Conservation (phyloP, 2,113 vertebrate species). For the Apteryx owenii region DNA sequence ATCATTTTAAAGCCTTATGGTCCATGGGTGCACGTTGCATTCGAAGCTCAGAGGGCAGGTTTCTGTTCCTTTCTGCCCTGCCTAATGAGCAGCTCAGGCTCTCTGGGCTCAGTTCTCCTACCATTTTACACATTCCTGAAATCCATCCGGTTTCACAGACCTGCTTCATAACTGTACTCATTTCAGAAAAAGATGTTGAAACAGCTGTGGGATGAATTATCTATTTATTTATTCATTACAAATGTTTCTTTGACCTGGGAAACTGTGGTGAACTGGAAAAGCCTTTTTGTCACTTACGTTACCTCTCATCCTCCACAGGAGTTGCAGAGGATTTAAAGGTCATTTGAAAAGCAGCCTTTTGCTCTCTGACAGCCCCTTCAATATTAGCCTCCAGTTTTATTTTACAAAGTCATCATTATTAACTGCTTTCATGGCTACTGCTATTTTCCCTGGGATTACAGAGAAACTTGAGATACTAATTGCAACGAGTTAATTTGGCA, state of each 20-base stretch:
- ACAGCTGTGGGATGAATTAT: constrained; percentile 22
- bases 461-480: constrained; percentile 66
- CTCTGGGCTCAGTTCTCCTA: background rate
- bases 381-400: constrained; percentile 54
- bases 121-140: background rate
- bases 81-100: background rate
- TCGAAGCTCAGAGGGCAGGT: background rate
- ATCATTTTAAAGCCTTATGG: background rate
- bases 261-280: constrained; percentile 28
- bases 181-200: background rate
- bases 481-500: constrained; percentile 66
- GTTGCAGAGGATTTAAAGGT: constrained; percentile 56
- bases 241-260: constrained; percentile 7
- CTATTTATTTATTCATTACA: constrained; percentile 60
- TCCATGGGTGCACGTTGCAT: background rate
- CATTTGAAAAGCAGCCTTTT: constrained; percentile 62
- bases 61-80: constrained; percentile 14
- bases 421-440: constrained; percentile 3
- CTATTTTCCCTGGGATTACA: constrained; percentile 45
- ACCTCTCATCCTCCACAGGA: background rate
- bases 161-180: background rate
- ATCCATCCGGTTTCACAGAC: background rate
- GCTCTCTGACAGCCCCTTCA: constrained; percentile 50
- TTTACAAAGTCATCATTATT: constrained; percentile 66
- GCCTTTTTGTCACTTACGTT: constrained; percentile 39